These are phyloP conservation scores for Chauna torquata DNA, from an alignment of 2,113 vertebrate genomes.

Conservation along the genomic window DNA sequence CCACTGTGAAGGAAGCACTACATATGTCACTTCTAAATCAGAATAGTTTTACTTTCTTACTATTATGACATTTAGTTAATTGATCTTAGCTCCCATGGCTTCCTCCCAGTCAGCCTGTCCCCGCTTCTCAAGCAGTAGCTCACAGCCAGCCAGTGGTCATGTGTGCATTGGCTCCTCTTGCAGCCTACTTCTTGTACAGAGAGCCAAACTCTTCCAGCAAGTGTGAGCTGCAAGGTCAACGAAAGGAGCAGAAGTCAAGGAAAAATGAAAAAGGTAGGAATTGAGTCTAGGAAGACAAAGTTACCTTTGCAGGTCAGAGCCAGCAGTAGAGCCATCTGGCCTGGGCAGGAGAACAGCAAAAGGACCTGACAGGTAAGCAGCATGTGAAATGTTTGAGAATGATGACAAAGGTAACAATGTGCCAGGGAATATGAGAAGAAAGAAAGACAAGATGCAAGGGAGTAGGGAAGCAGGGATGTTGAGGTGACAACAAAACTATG, in stretches of 20 bases:
- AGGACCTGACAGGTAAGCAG: not conserved
- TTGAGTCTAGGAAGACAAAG: not conserved
- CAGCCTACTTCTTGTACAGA: not conserved
- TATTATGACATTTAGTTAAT: not conserved
- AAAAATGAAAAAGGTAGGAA: not conserved
- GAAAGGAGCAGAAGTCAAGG: not conserved
- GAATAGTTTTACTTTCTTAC: not conserved
- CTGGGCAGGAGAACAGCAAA: not conserved
- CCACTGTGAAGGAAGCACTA: not conserved
- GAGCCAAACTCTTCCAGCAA: not conserved
- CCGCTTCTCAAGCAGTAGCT: not conserved
- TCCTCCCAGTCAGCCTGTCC: not conserved
- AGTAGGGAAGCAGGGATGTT: not conserved
- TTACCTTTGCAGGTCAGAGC: not conserved
- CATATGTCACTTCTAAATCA: not conserved
- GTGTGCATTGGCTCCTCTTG: not conserved
- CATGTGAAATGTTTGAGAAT: not conserved
- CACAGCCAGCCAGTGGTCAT: accelerated
- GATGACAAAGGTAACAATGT: not conserved
- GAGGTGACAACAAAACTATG: not conserved
- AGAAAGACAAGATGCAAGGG: not conserved
- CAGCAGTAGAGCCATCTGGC: not conserved
- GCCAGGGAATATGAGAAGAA: not conserved
- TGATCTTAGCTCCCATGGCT: not conserved
- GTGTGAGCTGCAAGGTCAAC: not conserved